Evolutionary conservation across 2,113 vertebrate species (phyloP).

Genomic region (Numenius arquata): DNA sequence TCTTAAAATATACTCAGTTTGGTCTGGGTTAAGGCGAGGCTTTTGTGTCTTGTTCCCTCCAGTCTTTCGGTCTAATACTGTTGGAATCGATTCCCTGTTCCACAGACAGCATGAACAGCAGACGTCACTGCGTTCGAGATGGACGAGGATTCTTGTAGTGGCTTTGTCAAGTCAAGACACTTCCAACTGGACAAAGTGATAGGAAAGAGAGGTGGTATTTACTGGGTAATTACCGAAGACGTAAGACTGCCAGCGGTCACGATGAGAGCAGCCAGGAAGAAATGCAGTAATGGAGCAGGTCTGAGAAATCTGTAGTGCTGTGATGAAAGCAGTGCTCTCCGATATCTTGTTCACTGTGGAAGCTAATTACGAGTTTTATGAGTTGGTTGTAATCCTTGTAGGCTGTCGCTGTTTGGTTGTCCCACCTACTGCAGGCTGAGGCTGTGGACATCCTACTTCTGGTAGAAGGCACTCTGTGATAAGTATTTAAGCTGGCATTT

Average conservation of each 20-base stretch:
- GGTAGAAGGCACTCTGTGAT: background rate
- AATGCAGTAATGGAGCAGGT: background rate
- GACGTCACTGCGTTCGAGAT: background rate
- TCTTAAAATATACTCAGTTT: background rate
- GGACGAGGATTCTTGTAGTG: background rate
- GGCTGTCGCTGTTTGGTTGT: background rate
- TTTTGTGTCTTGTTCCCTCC: background rate
- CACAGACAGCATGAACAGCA: background rate
- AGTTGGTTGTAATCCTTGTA: background rate
- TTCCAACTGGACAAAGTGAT: background rate
- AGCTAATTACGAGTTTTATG: background rate
- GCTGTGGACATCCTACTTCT: background rate
- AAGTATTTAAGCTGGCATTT: background rate
- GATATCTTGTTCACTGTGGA: background rate
- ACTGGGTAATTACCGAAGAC: background rate
- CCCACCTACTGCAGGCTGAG: background rate
- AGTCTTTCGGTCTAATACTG: background rate
- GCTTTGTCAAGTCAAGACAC: background rate
- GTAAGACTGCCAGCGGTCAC: fast-evolving
- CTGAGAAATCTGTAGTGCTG: background rate
- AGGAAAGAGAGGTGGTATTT: background rate
- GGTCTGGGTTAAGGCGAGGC: background rate
- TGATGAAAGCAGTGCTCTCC: background rate
- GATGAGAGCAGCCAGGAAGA: background rate
- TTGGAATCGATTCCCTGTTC: background rate